Evolutionary conservation across 2,113 vertebrate genomes (phyloP).

Genomic region (Spilogale gracilis): DNA sequence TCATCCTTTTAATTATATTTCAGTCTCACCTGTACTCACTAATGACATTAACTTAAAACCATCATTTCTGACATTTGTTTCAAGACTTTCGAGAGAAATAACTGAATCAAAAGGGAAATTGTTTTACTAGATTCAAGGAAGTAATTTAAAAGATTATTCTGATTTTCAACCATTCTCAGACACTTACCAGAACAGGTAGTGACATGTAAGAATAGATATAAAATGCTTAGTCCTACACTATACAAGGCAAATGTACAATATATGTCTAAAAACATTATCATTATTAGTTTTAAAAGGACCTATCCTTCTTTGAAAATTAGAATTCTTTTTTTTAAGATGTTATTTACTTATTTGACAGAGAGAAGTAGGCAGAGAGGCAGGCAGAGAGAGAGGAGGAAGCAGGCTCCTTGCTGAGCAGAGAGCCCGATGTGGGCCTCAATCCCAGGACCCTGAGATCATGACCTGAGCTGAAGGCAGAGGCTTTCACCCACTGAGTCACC

Average conservation of each 20-base stretch:
- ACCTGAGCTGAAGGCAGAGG: too few species aligned
- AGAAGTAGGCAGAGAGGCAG: too few species aligned
- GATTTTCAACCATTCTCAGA: neutral
- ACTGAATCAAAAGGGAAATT: neutral
- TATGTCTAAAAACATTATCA: neutral
- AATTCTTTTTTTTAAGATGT: neutral
- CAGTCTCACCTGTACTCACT: neutral
- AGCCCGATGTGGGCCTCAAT: too few species aligned
- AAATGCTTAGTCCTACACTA: neutral
- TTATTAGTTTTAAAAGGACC: neutral
- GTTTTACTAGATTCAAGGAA: neutral
- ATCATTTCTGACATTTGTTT: neutral
- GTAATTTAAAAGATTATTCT: neutral
- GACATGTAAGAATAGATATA: neutral
- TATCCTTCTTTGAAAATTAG: neutral
- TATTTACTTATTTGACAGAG: too few species aligned
- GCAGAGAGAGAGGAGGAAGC: too few species aligned
- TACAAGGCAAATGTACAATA: neutral
- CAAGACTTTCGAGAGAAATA: neutral
- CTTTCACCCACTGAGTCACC: too few species aligned
- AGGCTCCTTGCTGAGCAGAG: too few species aligned
- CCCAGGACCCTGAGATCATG: too few species aligned
- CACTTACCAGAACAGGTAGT: neutral
- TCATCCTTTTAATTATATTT: slow-evolving; percentile 3
- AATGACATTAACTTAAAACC: neutral